Percentiles rank a stretch among this genome's conserved stretches.
phyloP scores from a whole-genome alignment of 2,797 vertebrate genomes.

The Psittacula echo region DNA sequence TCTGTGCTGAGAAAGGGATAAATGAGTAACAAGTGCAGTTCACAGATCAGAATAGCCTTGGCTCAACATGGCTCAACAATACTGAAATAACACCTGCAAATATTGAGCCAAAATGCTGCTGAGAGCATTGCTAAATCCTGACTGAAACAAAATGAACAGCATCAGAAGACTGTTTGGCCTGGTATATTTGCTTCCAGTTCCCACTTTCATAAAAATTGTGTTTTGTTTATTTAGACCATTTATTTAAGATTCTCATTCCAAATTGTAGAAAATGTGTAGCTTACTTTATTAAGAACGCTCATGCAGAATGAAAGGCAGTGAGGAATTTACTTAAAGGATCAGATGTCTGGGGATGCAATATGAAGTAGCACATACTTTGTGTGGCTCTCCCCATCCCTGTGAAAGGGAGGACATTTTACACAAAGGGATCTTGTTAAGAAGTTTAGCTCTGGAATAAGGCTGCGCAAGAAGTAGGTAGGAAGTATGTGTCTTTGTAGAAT shows the following conservation, averaged over 20 bases:
- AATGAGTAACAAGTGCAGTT: neutral
- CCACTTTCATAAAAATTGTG: neutral
- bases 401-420: neutral
- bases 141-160: neutral
- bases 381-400: neutral
- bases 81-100: neutral
- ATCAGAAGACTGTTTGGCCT: neutral
- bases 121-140: neutral
- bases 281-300: neutral
- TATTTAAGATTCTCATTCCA: neutral
- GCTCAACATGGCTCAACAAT: neutral
- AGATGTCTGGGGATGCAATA: neutral
- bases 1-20: neutral
- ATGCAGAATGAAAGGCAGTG: neutral
- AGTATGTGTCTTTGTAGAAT: neutral
- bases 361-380: neutral
- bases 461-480: neutral
- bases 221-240: neutral
- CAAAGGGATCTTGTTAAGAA: neutral
- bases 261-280: neutral
- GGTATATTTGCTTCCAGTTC: neutral
- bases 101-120: neutral
- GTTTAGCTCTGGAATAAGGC: neutral
- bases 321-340: neutral
- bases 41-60: neutral